Evolutionary conservation across 1,140 invertebrate genomes (phyloP).

Genomic region (Matsumurasca onukii): DNA sequence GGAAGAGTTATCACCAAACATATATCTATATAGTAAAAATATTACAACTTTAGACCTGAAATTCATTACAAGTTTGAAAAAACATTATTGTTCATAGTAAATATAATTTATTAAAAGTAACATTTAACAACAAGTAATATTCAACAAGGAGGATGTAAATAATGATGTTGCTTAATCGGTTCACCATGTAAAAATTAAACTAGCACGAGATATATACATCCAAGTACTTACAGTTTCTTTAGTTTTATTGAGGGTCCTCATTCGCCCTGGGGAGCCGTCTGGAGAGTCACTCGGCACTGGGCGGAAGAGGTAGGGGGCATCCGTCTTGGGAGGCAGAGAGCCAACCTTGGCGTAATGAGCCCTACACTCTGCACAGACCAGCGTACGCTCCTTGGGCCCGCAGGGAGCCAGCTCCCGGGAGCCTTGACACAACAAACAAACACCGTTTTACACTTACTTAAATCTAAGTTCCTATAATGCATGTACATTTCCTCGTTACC

Average conservation of each 20-base stretch:
- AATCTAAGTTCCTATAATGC: too few species aligned
- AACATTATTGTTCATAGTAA: too few species aligned
- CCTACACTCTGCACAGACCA: slow-evolving; percentile 81
- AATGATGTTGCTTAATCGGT: too few species aligned
- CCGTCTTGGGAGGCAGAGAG: slow-evolving; percentile 62
- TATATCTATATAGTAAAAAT: too few species aligned
- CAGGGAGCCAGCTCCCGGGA: slow-evolving; percentile 71
- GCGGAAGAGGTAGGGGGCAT: slow-evolving; percentile 67
- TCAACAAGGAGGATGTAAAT: too few species aligned
- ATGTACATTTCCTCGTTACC: background rate
- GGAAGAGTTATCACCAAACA: too few species aligned
- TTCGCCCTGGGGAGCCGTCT: slow-evolving; percentile 79
- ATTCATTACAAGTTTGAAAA: too few species aligned
- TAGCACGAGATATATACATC: too few species aligned
- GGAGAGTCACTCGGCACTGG: slow-evolving; percentile 71
- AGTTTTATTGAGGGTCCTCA: slow-evolving; percentile 83
- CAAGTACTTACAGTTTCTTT: slow-evolving; percentile 65
- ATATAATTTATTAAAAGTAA: too few species aligned
- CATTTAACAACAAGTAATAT: too few species aligned
- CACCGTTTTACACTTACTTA: background rate
- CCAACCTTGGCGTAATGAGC: slow-evolving; percentile 82
- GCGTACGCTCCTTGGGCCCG: slow-evolving; percentile 64
- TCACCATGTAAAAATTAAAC: too few species aligned
- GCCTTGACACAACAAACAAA: slow-evolving; percentile 51
- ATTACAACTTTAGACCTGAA: too few species aligned